phyloP scores from a whole-genome alignment of 2,888 invertebrate genomes.

The Sialis fuliginosa region DNA sequence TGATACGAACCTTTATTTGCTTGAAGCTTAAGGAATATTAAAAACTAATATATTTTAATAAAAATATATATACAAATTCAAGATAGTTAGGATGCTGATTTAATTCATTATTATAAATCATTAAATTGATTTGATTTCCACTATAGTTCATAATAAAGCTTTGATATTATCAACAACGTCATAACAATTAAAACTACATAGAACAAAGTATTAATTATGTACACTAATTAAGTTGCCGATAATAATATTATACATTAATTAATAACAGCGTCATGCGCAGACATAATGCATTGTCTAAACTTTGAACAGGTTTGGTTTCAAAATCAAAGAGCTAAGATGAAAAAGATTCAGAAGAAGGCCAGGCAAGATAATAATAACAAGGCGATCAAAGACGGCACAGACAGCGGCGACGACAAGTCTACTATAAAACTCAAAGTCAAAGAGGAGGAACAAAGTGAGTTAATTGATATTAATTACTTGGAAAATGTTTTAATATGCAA shows the following conservation, averaged over 20 bases:
- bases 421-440: conserved; percentile 33
- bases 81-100: too few species aligned
- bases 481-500: too few species aligned
- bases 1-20: too few species aligned
- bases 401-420: conserved; percentile 24
- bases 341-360: conserved; percentile 47
- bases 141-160: too few species aligned
- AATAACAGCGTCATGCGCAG: neutral
- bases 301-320: conserved; percentile 39
- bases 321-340: conserved; percentile 46
- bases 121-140: too few species aligned
- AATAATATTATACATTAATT: neutral
- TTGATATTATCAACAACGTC: too few species aligned
- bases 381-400: conserved; percentile 26
- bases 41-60: too few species aligned
- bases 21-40: too few species aligned
- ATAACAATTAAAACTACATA: too few species aligned
- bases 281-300: neutral
- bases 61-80: too few species aligned
- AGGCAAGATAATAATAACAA: conserved; percentile 30
- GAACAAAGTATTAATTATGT: too few species aligned
- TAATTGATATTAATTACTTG: conserved; percentile 9
- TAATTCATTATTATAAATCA: too few species aligned
- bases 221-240: neutral
- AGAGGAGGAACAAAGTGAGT: conserved; percentile 38